Conservation (phyloP, 2,113 vertebrate genomes). For the Pterocles gutturalis region DNA sequence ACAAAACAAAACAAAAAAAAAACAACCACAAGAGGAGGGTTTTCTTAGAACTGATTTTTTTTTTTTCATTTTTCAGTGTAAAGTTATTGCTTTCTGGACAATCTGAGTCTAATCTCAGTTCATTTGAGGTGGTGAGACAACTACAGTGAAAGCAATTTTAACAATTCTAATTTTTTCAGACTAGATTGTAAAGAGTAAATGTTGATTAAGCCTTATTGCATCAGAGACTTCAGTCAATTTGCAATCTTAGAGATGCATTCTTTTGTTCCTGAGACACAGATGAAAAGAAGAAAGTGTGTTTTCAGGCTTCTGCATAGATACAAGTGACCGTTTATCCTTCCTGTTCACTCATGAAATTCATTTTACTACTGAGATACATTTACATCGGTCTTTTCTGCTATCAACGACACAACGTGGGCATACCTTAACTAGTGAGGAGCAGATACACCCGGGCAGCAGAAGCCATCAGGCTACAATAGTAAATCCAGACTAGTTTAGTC, state of each 20-base stretch:
- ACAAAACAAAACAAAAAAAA: background rate
- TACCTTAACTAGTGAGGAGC: background rate
- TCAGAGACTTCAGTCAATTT: background rate
- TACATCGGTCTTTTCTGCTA: background rate
- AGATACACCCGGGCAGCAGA: background rate
- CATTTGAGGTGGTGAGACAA: background rate
- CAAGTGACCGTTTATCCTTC: background rate
- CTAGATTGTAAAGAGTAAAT: background rate
- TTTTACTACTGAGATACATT: background rate
- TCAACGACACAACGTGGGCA: background rate
- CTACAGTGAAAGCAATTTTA: background rate
- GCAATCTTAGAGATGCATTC: background rate
- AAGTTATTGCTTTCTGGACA: background rate
- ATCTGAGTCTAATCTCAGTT: background rate
- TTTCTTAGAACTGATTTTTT: background rate
- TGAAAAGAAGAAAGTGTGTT: background rate
- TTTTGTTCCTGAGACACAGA: background rate
- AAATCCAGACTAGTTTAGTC: background rate
- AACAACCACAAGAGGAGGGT: background rate
- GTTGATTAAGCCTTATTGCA: background rate
- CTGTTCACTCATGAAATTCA: background rate
- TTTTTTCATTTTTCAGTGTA: background rate
- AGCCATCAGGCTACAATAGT: background rate
- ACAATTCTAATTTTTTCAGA: background rate
- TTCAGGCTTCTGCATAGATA: background rate